Conservation (phyloP, 2,888 invertebrate species). For the Lepetodrilus schrolli region DNA sequence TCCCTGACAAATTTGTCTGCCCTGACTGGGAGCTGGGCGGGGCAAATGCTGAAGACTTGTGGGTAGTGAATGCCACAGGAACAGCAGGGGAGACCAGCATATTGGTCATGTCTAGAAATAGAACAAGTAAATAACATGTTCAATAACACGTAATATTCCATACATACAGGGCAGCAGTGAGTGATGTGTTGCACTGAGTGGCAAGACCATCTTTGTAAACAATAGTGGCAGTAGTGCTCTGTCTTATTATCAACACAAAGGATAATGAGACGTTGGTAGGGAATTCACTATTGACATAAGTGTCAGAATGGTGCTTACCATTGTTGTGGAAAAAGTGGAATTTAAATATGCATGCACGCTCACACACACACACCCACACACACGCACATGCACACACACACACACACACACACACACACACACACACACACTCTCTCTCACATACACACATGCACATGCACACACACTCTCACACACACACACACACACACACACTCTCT, state of each 20-base stretch:
- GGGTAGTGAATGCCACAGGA: constrained; percentile 39
- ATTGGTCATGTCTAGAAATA: constrained; percentile 46
- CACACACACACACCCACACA: constrained; percentile 11
- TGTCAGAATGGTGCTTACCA: no score
- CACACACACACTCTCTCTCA: neutral
- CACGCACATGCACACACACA: neutral
- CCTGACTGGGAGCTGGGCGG: neutral
- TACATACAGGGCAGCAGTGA: neutral
- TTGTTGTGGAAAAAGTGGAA: no score
- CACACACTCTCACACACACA: neutral
- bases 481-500: neutral
- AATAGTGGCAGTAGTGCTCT: no score
- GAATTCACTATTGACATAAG: no score
- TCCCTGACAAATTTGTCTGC: neutral
- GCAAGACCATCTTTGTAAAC: no score
- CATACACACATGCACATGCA: neutral
- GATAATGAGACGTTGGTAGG: no score
- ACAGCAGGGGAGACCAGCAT: constrained; percentile 46
- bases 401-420: neutral
- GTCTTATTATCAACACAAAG: no score
- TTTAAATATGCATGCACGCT: neutral
- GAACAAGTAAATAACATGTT: neutral
- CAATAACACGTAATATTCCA: no score
- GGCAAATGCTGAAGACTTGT: neutral
- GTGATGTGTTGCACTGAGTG: no score